Base-by-base conservation (phyloP, 2,888 invertebrate species). In the Isotomurus palustris region DNA sequence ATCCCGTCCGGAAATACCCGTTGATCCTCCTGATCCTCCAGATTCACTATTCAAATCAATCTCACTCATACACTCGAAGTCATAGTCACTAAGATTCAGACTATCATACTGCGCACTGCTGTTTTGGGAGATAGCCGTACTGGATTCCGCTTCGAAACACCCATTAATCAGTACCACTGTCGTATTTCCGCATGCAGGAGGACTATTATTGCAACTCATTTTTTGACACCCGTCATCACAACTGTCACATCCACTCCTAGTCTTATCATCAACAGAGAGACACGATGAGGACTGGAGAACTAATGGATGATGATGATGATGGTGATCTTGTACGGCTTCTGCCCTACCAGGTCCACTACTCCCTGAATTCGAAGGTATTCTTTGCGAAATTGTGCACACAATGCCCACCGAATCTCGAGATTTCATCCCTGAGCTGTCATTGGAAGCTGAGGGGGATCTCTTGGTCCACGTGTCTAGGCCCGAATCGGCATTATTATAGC, bases 1-100 rank as follows among this genome's bases (percentile, higher is more conserved):
- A 28, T 29, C 24, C 19, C 5, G n/a, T 28, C 32, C 21, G 14
- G 17, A 12, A 44, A 17, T 28, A 22, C 24, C 29, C 2, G 22
- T 21, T 4, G 27, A 29, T 48, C 32, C 38, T n/a, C 14, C 36
- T 6, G 55, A 55, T 3, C 45, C 54, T 12, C 64, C 65, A 3
- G 64, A 51, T 36, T 68, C 66, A 59, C 70, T 70, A 54, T 69
- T 69, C 45, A 70, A 56, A 64, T 70, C 70, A 41, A 70, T 69
- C 58, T 70, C 70, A 65, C 70, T 70, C 70, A 70, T 70, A 49
- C 66, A 70, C 38, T 70, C 70, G 12, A 68, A 60, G 53, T 68
- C 67, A 36, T 62, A 66, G 52, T 63, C 62, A 48, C 61, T 62
- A 29, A 58, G 61, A 36, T 50, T 53, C 5, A 53, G 35, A 29